Percentiles rank a stretch among this genome's conserved stretches.
Conservation (phyloP, 2,888 invertebrate species). For the Drosophila sordidula region DNA sequence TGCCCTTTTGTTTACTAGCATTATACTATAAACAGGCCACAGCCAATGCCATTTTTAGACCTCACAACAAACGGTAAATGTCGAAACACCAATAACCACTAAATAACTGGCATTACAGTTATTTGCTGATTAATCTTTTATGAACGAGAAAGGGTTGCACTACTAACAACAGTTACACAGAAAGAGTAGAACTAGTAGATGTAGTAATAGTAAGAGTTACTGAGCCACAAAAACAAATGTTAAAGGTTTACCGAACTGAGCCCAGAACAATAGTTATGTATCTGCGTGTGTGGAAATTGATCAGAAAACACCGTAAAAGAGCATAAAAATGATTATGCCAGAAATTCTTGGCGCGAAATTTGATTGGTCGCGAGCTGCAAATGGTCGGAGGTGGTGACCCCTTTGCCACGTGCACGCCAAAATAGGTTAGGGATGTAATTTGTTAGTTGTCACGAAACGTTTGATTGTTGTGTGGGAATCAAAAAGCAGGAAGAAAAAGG, state of each 20-base stretch:
- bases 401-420: constrained; percentile 44
- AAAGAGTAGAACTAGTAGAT: background rate
- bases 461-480: constrained; percentile 14
- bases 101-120: background rate
- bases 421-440: constrained; percentile 51
- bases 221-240: too few species aligned
- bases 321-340: constrained; percentile 53
- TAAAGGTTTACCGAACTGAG: background rate
- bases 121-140: background rate
- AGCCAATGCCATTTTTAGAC: constrained; percentile 26
- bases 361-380: constrained; percentile 33
- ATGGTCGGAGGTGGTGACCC: constrained; percentile 24
- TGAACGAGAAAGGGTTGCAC: background rate
- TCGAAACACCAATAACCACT: constrained; percentile 1
- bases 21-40: constrained; percentile 39
- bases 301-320: constrained; percentile 15
- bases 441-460: constrained; percentile 44
- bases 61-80: constrained; percentile 3
- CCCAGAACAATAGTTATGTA: background rate
- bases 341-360: constrained; percentile 51
- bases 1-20: constrained; percentile 16
- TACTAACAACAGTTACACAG: constrained; percentile 2
- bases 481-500: constrained; percentile 17
- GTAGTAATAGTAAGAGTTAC: too few species aligned
- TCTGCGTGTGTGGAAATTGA: background rate